phyloP scores from a whole-genome alignment of 2,113 vertebrate genomes.

The Sakesphorus luctuosus region DNA sequence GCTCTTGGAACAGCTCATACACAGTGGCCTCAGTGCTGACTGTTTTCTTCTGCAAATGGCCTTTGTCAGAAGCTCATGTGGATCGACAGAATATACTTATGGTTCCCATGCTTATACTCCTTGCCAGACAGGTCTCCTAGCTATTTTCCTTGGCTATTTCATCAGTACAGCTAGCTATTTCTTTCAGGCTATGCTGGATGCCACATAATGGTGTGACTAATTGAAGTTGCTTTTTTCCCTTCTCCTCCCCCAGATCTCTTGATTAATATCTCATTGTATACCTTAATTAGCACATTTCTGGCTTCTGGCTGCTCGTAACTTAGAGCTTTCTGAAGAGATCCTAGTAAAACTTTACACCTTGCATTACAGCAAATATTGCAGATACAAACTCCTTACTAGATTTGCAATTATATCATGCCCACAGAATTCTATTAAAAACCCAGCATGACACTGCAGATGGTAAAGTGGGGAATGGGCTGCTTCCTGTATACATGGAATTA shows the following conservation, averaged over 20 bases:
- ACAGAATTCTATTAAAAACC: slow-evolving; percentile 49
- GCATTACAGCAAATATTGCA: slow-evolving; percentile 14
- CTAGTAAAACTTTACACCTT: slow-evolving; percentile 35
- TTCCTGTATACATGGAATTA: background rate
- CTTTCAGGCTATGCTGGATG: slow-evolving; percentile 56
- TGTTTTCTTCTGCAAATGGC: background rate
- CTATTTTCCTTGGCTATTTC: slow-evolving; percentile 16
- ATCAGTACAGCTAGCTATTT: slow-evolving; percentile 24
- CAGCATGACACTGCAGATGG: slow-evolving; percentile 16
- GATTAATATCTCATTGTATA: slow-evolving; percentile 56
- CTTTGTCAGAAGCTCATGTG: background rate
- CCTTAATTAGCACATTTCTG: slow-evolving; percentile 55
- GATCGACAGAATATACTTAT: background rate
- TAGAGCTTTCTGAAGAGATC: slow-evolving; percentile 20
- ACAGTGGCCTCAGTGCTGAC: background rate
- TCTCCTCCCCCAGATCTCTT: slow-evolving; percentile 35
- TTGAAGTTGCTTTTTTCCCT: slow-evolving; percentile 37
- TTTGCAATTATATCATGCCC: slow-evolving; percentile 36
- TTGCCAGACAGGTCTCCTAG: background rate
- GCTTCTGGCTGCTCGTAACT: slow-evolving; percentile 33
- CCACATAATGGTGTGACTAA: slow-evolving; percentile 54
- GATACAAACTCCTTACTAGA: background rate
- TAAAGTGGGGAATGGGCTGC: slow-evolving; percentile 37
- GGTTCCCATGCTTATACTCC: background rate
- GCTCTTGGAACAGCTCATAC: background rate